Evolutionary conservation across 1,140 invertebrate species (phyloP).

Genomic region (Dreissena rostriformis): DNA sequence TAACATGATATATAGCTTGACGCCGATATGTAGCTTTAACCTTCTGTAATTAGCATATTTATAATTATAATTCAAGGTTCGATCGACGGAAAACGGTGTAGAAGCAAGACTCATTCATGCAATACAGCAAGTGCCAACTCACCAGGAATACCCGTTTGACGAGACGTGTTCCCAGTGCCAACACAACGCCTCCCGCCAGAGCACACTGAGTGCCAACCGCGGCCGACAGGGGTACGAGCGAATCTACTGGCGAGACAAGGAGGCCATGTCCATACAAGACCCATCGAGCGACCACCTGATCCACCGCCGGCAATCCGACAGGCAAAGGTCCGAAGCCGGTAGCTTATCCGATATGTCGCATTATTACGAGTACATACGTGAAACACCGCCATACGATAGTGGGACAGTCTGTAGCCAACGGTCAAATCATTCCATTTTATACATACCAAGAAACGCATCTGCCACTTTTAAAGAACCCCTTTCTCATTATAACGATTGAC

Average conservation of each 20-base stretch:
- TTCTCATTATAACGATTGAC: slow-evolving; percentile 36
- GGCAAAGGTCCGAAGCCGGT: slow-evolving; percentile 50
- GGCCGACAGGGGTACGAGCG: slow-evolving; percentile 52
- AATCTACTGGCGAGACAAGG: slow-evolving; percentile 48
- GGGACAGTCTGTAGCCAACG: slow-evolving; percentile 18
- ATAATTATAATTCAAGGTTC: slow-evolving; percentile 19
- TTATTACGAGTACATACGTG: slow-evolving; percentile 56
- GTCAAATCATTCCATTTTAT: slow-evolving; percentile 53
- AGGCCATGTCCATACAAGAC: slow-evolving; percentile 18
- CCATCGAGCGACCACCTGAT: slow-evolving; percentile 40
- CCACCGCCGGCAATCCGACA: slow-evolving; percentile 38
- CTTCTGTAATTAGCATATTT: no score
- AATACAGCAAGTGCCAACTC: slow-evolving; percentile 34
- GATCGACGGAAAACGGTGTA: slow-evolving; percentile 50
- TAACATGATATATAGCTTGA: no score
- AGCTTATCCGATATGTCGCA: slow-evolving; percentile 54
- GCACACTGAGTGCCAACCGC: slow-evolving; percentile 43
- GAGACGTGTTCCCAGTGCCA: slow-evolving; percentile 49
- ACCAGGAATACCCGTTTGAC: slow-evolving; percentile 46
- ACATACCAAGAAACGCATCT: slow-evolving; percentile 48
- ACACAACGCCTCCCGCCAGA: slow-evolving; percentile 27
- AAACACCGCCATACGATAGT: slow-evolving; percentile 43
- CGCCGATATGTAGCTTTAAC: no score
- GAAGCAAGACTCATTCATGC: slow-evolving; percentile 45
- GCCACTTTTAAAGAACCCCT: slow-evolving; percentile 37